A percentile compares a stretch with the other conserved stretches of the same genome.
Evolutionary conservation across 2,113 vertebrate species (phyloP).

Genomic region (Sylvietta virens): DNA sequence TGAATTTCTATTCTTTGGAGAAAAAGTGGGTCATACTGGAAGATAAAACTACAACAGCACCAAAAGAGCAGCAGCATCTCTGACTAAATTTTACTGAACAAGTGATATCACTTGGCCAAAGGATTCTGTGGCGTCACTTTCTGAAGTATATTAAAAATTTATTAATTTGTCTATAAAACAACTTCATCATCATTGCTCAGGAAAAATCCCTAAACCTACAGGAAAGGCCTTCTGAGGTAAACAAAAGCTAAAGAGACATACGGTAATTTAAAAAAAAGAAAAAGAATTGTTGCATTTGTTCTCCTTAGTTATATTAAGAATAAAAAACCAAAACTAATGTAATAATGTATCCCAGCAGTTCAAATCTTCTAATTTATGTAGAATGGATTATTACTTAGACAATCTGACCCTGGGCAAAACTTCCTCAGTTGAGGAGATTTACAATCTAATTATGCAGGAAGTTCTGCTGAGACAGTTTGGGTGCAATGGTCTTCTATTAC

Average conservation of each 20-base stretch:
- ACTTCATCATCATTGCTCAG: background rate
- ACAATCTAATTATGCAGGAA: conserved; percentile 70
- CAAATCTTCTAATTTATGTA: conserved; percentile 64
- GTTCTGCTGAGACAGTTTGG: conserved; percentile 63
- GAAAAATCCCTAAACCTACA: conserved; percentile 23
- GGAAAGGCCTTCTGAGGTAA: conserved; percentile 12
- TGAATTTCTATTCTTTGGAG: background rate
- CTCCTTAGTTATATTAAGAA: conserved; percentile 23
- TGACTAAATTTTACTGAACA: background rate
- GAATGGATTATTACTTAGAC: conserved; percentile 68
- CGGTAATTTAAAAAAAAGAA: background rate
- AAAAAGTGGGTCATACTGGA: background rate
- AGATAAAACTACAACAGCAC: background rate
- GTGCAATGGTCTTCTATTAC: conserved; percentile 54
- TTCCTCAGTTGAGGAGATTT: conserved; percentile 62
- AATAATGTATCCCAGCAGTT: conserved; percentile 56
- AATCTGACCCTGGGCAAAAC: conserved; percentile 63
- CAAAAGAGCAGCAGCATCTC: background rate
- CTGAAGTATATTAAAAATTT: conserved; percentile 26
- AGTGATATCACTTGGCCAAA: conserved; percentile 1
- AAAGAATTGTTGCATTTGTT: conserved; percentile 26
- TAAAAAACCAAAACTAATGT: conserved; percentile 39
- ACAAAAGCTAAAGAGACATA: background rate
- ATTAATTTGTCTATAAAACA: conserved; percentile 21
- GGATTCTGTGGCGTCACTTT: conserved; percentile 2